phyloP scores from a whole-genome alignment of 2,797 vertebrate species.

The Buphagus erythrorhynchus region DNA sequence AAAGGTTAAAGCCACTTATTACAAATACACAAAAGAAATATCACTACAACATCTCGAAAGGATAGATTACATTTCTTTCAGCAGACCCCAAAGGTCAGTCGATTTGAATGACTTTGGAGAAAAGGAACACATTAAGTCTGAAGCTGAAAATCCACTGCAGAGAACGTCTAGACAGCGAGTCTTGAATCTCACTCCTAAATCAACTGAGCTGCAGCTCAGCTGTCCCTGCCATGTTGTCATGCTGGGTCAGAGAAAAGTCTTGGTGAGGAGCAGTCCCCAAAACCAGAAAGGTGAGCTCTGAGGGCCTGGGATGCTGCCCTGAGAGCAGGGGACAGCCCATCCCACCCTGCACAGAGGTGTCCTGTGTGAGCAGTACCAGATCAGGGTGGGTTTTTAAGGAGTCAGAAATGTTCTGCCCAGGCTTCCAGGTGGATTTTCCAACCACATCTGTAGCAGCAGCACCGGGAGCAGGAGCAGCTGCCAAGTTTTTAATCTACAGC shows the following conservation, averaged over 20 bases:
- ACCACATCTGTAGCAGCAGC: neutral
- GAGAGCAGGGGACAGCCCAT: neutral
- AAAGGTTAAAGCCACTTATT: neutral
- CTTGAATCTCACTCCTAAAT: slow-evolving; percentile 57
- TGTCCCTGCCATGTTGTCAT: neutral
- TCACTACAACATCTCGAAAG: neutral
- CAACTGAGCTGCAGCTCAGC: slow-evolving; percentile 40
- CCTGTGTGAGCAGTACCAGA: accelerated
- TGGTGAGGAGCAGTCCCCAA: neutral
- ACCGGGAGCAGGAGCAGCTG: neutral
- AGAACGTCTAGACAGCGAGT: slow-evolving; percentile 6
- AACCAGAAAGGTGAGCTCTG: neutral
- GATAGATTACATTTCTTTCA: neutral
- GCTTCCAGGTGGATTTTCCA: slow-evolving; percentile 4
- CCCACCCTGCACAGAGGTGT: neutral
- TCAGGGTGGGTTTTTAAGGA: neutral
- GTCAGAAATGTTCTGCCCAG: neutral
- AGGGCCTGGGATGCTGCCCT: neutral
- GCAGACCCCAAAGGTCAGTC: neutral
- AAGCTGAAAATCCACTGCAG: slow-evolving; percentile 44
- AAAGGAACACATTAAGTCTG: neutral
- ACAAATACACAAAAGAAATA: neutral
- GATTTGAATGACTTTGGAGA: neutral
- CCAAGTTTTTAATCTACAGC: neutral
- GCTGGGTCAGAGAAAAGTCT: neutral